These are phyloP conservation scores for Leuciscus waleckii DNA, from an alignment of 2,797 vertebrate species.

Conservation along the genomic window DNA sequence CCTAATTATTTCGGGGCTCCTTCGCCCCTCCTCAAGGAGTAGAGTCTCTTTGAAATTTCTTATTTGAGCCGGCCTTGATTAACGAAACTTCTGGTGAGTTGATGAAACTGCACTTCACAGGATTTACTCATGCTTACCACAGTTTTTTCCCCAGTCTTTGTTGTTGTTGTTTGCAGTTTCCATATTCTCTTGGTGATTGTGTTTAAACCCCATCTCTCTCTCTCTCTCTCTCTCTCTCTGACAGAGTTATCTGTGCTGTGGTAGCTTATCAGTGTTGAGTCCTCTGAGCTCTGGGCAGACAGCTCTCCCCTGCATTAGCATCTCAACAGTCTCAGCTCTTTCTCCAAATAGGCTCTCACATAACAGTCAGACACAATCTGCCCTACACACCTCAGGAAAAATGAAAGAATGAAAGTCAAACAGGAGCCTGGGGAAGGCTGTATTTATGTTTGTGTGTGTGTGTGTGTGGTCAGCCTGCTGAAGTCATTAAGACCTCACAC, in stretches of 20 bases:
- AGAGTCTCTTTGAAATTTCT: conserved; percentile 56
- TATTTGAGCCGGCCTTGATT: conserved; percentile 65
- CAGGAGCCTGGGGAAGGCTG: conserved; percentile 42
- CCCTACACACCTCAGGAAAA: conserved; percentile 36
- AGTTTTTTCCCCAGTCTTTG: neutral
- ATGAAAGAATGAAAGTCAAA: conserved; percentile 53
- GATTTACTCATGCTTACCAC: conserved; percentile 40
- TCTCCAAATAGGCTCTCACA: conserved; percentile 58
- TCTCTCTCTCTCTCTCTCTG: conserved; percentile 55
- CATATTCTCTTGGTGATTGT: neutral
- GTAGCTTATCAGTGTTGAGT: conserved; percentile 54
- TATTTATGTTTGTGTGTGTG: conserved; percentile 41
- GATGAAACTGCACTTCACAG: conserved; percentile 61
- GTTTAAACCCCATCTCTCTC: conserved; percentile 46
- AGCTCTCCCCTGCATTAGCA: conserved; percentile 72
- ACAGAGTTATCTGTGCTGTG: conserved; percentile 45
- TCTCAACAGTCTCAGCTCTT: conserved; percentile 33
- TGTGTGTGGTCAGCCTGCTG: conserved; percentile 60
- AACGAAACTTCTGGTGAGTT: conserved; percentile 63
- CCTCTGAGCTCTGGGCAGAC: conserved; percentile 74
- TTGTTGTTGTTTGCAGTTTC: conserved; percentile 5
- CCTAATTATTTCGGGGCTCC: conserved; percentile 69
- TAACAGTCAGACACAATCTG: conserved; percentile 54
- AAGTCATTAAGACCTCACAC: conserved; percentile 56
- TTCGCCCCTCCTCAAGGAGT: conserved; percentile 58